Percentiles rank a stretch among this genome's conserved stretches.
These are phyloP conservation scores for Brachyhypopomus occidentalis DNA, from an alignment of 2,113 vertebrate species.

Conservation along the genomic window DNA sequence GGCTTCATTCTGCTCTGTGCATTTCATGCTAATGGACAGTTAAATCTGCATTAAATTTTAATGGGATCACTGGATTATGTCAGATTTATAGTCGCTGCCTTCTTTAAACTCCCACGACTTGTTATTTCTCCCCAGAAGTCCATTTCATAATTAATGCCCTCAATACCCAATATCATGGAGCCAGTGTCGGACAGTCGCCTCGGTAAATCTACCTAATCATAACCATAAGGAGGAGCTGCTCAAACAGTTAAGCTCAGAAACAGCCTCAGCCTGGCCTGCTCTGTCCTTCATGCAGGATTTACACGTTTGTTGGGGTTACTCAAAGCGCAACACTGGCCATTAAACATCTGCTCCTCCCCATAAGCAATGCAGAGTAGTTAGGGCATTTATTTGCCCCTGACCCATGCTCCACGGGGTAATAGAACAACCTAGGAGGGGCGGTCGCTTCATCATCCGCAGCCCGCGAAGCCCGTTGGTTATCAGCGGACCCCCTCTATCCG, in stretches of 20 bases:
- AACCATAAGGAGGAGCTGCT: slow-evolving; percentile 42
- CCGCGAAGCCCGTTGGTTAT: slow-evolving; percentile 28
- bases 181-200: slow-evolving; percentile 28
- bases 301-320: slow-evolving; percentile 60
- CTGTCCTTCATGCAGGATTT: slow-evolving; percentile 63
- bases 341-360: slow-evolving; percentile 44
- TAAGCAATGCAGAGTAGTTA: slow-evolving; percentile 32
- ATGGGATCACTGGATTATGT: slow-evolving; percentile 63
- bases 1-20: slow-evolving; percentile 49
- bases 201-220: slow-evolving; percentile 59
- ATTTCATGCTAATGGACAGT: slow-evolving; percentile 59
- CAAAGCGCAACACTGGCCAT: slow-evolving; percentile 29
- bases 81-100: slow-evolving; percentile 58
- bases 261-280: slow-evolving; percentile 31
- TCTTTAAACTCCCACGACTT: slow-evolving; percentile 59
- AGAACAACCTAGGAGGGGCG: slow-evolving; percentile 26
- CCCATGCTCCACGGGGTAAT: slow-evolving; percentile 32
- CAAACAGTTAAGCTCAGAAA: slow-evolving; percentile 6
- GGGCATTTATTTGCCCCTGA: slow-evolving; percentile 31
- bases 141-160: slow-evolving; percentile 61
- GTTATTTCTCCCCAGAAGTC: slow-evolving; percentile 61
- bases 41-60: slow-evolving; percentile 68
- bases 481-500: slow-evolving; percentile 34
- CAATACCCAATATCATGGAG: slow-evolving; percentile 49
- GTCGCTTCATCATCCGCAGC: slow-evolving; percentile 26